Conservation (phyloP, 2,888 invertebrate species). For the Callimorpha dominula region DNA sequence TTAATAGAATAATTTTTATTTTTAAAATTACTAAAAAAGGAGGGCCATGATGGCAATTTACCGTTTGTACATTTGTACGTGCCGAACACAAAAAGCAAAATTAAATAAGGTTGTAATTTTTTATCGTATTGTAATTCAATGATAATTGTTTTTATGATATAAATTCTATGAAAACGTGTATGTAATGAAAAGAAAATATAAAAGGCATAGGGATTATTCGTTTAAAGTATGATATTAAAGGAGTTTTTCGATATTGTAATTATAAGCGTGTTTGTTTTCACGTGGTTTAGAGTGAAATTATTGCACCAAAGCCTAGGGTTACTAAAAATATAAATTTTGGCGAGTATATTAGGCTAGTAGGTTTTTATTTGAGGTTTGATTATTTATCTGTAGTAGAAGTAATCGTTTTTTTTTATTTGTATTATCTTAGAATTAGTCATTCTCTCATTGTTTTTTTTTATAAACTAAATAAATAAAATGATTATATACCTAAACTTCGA, state of each 20-base stretch:
- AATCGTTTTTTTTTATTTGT: not conserved
- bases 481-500: not conserved
- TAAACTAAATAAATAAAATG: not conserved
- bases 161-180: not conserved
- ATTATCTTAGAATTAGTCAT: not conserved
- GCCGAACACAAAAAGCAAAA: not conserved
- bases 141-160: not conserved
- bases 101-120: not conserved
- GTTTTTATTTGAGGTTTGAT: conserved; percentile 7
- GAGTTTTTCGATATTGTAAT: conserved; percentile 9
- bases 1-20: not conserved
- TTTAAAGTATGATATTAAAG: not conserved
- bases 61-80: not conserved
- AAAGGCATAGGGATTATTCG: not conserved
- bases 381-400: conserved; percentile 2
- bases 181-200: not conserved
- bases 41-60: not conserved
- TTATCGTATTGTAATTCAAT: not conserved
- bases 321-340: conserved; percentile 6
- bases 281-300: conserved; percentile 19
- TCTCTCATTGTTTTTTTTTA: not conserved
- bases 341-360: conserved; percentile 1
- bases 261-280: conserved; percentile 5
- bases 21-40: not conserved
- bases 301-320: conserved; percentile 21